phyloP scores from a whole-genome alignment of 2,113 vertebrate genomes.

The Chloroceryle aenea region DNA sequence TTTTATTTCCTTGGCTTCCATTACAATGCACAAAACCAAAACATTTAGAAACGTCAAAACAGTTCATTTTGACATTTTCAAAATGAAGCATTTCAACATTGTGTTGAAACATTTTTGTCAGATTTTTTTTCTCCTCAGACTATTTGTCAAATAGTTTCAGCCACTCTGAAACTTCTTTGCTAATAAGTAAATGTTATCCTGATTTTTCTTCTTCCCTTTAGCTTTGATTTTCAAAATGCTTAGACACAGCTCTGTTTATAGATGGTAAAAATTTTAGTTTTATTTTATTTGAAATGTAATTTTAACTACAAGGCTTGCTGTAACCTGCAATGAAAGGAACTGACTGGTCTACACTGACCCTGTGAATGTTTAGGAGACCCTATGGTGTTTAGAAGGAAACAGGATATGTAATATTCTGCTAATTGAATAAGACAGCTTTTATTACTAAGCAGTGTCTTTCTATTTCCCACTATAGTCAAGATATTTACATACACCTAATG shows the following conservation, averaged over 20 bases:
- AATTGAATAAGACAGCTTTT: slow-evolving; percentile 43
- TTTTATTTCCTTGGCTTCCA: background rate
- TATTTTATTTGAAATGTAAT: background rate
- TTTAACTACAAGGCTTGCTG: background rate
- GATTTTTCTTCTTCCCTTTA: background rate
- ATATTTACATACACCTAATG: slow-evolving; percentile 47
- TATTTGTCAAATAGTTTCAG: background rate
- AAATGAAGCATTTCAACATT: slow-evolving; percentile 6
- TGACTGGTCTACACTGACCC: background rate
- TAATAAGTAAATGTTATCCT: background rate
- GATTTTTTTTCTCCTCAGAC: background rate
- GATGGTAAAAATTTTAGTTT: background rate
- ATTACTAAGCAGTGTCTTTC: slow-evolving; percentile 45
- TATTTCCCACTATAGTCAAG: slow-evolving; percentile 21
- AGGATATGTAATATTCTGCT: slow-evolving; percentile 32
- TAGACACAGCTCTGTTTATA: background rate
- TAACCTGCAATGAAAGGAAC: background rate
- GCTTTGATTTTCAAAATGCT: slow-evolving; percentile 2
- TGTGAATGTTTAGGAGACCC: background rate
- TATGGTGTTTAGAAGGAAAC: slow-evolving; percentile 17
- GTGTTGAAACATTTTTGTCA: slow-evolving; percentile 8
- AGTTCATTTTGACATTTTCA: slow-evolving; percentile 27
- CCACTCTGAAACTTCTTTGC: background rate
- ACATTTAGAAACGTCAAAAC: background rate
- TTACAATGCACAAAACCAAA: background rate